Evolutionary conservation across 2,888 invertebrate species (phyloP), one percentile per base, ranked within the genome.

Genomic region (Drosophila lutescens): DNA sequence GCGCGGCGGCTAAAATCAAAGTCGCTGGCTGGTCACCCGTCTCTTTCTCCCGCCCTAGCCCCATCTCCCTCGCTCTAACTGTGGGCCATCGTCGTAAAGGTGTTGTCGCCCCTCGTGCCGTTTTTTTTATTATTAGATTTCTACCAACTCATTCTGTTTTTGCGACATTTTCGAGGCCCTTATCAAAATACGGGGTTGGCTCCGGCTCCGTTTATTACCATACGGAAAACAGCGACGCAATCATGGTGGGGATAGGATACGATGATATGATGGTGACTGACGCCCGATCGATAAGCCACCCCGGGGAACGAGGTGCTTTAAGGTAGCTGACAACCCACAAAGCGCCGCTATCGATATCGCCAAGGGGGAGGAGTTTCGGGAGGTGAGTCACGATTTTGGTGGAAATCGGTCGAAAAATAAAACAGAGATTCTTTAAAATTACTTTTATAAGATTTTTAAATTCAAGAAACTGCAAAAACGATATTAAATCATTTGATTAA

Each of bases 1-100:
- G 62, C 76, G 83, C 87, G 79, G 88, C 85, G 85, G 85, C 88
- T 80, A 73, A 89, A 86, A 86, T 86, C 85, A 86, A 86, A 86
- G 85, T 78, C 88, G 54, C 47, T 46, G 75, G 41, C 61, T 74
- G 32, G 34, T 50, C 61, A 36, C 50, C 70, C 26, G 49, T 15
- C 67, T 15, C 38, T 23, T 34, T 62, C 20, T 32, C 12, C 38
- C 30, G 49, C 20, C 54, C 13, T 41, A 44, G 41, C 51, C 36
- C 30, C 46, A 32, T 44, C 20, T 46, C 38, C 5, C 38, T 38
- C 46, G 23, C 34, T 41, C 34, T 10, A 61, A 8, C n/a, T 26
- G 46, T 20, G n/a, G 47, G 30, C 15, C 47, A 32, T 78, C 83
- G 72, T 85, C 83, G 74, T 85, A 87, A 87, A 85, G 76, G 74